phyloP scores from a whole-genome alignment of 2,888 invertebrate genomes.

The Junonia oenone region DNA sequence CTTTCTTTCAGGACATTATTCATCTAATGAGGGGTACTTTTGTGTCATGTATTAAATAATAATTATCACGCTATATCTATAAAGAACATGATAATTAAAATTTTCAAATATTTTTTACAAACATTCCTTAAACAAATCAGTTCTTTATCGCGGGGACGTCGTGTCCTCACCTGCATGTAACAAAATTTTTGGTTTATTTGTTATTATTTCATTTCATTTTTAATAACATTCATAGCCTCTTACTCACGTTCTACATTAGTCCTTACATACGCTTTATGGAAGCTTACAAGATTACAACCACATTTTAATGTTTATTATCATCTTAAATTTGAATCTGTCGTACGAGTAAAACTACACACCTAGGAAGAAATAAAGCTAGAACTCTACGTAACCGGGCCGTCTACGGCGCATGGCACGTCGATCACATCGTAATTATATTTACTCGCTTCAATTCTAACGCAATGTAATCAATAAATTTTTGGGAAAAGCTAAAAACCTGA shows the following conservation, averaged over 20 bases:
- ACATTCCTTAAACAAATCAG: constrained; percentile 24
- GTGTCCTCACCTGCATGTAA: constrained; percentile 16
- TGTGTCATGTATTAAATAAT: background rate
- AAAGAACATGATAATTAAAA: constrained; percentile 9
- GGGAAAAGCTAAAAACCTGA: too few species aligned
- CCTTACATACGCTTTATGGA: constrained; percentile 17
- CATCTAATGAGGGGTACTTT: background rate
- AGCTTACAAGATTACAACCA: constrained; percentile 24
- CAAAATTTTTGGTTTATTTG: constrained; percentile 33
- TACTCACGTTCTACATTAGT: constrained; percentile 36
- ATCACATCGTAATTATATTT: constrained; percentile 5
- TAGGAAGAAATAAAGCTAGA: constrained; percentile 11
- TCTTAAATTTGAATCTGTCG: constrained; percentile 17
- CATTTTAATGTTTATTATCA: constrained; percentile 7
- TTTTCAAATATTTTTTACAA: constrained; percentile 12
- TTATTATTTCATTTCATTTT: constrained; percentile 28
- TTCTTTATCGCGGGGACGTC: constrained; percentile 16
- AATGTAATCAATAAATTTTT: too few species aligned
- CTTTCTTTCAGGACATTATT: background rate
- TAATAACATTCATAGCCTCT: constrained; percentile 46
- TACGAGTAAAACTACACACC: constrained; percentile 13
- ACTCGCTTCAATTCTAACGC: too few species aligned
- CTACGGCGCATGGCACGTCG: constrained; percentile 12
- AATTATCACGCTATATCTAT: constrained; percentile 5
- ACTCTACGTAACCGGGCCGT: constrained; percentile 4